These are phyloP conservation scores for Rhabdophis nuchalis DNA, from an alignment of 2,797 vertebrate genomes.

Conservation along the genomic window DNA sequence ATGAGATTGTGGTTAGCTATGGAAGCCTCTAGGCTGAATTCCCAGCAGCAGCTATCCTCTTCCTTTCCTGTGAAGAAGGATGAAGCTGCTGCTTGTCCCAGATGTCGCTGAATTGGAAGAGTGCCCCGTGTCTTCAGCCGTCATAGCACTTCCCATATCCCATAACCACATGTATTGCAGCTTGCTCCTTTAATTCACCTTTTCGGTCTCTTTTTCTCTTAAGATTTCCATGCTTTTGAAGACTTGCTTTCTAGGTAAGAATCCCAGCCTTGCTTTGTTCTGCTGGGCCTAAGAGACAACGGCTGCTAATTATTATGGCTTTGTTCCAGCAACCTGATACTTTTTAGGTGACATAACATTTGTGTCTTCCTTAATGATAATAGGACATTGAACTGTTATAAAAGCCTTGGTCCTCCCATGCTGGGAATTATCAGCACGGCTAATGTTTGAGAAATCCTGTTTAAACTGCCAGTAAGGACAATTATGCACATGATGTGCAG, in stretches of 20 bases:
- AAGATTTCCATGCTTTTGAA: neutral
- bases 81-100: neutral
- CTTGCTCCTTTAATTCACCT: neutral
- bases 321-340: neutral
- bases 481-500: neutral
- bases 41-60: neutral
- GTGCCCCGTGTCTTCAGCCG: neutral
- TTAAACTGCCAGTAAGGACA: neutral
- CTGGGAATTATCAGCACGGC: neutral
- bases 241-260: neutral
- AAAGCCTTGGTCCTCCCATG: neutral
- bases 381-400: neutral
- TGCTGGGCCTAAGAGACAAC: neutral
- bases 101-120: neutral
- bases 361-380: neutral
- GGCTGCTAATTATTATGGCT: neutral
- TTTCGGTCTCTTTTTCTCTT: neutral
- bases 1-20: constrained; percentile 10
- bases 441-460: neutral
- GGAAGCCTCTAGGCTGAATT: constrained; percentile 3
- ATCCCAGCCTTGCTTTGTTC: neutral
- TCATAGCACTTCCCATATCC: neutral
- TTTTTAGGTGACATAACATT: neutral
- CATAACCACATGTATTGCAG: neutral
- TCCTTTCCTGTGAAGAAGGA: neutral